phyloP scores from a whole-genome alignment of 2,888 invertebrate genomes.

The Drosophila vallismaia region DNA sequence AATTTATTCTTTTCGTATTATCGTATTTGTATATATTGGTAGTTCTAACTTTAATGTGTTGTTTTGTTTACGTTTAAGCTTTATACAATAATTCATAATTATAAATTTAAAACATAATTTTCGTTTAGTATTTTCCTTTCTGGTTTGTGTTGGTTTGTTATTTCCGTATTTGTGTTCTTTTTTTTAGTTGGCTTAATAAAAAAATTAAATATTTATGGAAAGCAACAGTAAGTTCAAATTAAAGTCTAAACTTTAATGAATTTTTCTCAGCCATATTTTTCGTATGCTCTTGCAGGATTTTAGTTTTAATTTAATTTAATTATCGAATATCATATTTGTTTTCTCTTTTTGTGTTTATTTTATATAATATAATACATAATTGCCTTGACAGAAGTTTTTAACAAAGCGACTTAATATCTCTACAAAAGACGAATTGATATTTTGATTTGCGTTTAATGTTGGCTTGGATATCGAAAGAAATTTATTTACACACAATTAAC shows the following conservation, averaged over 20 bases:
- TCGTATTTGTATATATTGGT: slow-evolving; percentile 30
- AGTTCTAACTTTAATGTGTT: slow-evolving; percentile 42
- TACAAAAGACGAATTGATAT: slow-evolving; percentile 62
- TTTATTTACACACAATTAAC: slow-evolving; percentile 71
- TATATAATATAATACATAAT: slow-evolving; percentile 65
- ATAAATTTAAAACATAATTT: slow-evolving; percentile 68
- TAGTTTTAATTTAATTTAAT: slow-evolving; percentile 22
- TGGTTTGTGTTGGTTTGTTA: slow-evolving; percentile 34
- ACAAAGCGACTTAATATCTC: slow-evolving; percentile 62
- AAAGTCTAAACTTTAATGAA: slow-evolving; percentile 63
- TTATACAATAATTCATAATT: slow-evolving; percentile 63
- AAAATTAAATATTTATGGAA: slow-evolving; percentile 75
- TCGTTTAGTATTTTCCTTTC: slow-evolving; percentile 38
- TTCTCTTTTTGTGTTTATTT: slow-evolving; percentile 35
- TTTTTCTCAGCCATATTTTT: slow-evolving; percentile 40
- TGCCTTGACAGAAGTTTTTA: slow-evolving; percentile 63
- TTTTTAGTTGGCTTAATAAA: slow-evolving; percentile 59
- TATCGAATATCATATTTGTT: slow-evolving; percentile 43
- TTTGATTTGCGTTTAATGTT: slow-evolving; percentile 50
- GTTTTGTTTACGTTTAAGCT: slow-evolving; percentile 54
- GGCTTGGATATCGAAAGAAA: slow-evolving; percentile 38
- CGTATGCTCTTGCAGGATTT: slow-evolving; percentile 17
- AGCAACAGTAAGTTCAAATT: slow-evolving; percentile 72
- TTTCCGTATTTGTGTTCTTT: slow-evolving; percentile 22
- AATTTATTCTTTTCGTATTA: slow-evolving; percentile 55